phyloP scores from a whole-genome alignment of 2,888 invertebrate species.

The Brachyptera putata region DNA sequence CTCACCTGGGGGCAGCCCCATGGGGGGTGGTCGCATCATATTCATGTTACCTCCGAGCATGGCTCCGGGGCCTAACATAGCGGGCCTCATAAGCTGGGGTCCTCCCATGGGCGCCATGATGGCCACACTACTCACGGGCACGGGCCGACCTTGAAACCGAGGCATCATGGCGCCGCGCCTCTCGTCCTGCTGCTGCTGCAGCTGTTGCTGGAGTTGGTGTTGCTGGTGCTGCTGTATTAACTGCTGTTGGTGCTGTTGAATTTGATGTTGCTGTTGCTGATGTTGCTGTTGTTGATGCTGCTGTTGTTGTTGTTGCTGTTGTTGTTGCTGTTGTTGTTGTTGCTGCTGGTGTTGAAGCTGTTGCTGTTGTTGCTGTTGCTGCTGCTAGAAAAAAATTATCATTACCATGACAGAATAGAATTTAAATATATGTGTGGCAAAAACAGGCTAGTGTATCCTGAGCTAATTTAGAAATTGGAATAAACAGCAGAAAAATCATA shows the following conservation, averaged over 20 bases:
- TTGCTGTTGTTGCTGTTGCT: slow-evolving; percentile 27
- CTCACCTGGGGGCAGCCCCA: slow-evolving; percentile 64
- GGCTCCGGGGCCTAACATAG: slow-evolving; percentile 51
- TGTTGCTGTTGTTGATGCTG: slow-evolving; percentile 29
- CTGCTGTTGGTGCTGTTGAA: slow-evolving; percentile 33
- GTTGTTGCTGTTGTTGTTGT: slow-evolving; percentile 40
- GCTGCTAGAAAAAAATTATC: slow-evolving; percentile 1
- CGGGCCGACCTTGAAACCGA: slow-evolving; percentile 43
- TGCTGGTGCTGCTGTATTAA: slow-evolving; percentile 38
- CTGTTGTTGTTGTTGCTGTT: slow-evolving; percentile 27
- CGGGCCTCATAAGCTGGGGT: slow-evolving; percentile 50
- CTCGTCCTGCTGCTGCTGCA: slow-evolving; percentile 46
- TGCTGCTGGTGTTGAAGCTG: slow-evolving; percentile 39
- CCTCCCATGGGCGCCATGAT: slow-evolving; percentile 34
- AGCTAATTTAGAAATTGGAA: no score
- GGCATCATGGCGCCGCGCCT: slow-evolving; percentile 45
- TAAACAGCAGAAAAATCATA: no score
- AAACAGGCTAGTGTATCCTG: no score
- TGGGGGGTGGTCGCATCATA: slow-evolving; percentile 59
- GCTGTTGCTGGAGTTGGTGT: slow-evolving; percentile 37
- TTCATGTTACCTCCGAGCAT: slow-evolving; percentile 53
- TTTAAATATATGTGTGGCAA: no score
- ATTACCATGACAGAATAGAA: no score
- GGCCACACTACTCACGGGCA: slow-evolving; percentile 43
- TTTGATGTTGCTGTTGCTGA: slow-evolving; percentile 26